A percentile compares a stretch with the other conserved stretches of the same genome.
These are phyloP conservation scores for Cephus nigrinus DNA, from an alignment of 2,888 invertebrate genomes.

Conservation along the genomic window DNA sequence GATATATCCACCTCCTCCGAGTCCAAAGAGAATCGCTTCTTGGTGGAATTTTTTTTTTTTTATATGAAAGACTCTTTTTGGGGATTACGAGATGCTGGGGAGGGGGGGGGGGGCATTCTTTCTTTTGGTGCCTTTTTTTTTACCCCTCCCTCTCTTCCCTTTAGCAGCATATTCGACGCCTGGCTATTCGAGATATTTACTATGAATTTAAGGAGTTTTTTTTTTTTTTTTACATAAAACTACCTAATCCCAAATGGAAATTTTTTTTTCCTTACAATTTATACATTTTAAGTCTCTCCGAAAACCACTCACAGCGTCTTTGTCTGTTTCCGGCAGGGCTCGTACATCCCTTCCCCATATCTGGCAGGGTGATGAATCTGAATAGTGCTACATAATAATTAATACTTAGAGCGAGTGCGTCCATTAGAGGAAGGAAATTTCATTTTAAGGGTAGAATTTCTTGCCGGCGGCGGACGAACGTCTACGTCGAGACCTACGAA, in stretches of 20 bases:
- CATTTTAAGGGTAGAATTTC: background rate
- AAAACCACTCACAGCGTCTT: background rate
- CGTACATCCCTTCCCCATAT: background rate
- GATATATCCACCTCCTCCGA: background rate
- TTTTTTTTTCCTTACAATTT: background rate
- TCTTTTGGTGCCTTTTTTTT: too few relatives aligned
- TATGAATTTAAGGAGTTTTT: background rate
- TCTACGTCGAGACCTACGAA: background rate
- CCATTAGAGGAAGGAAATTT: background rate
- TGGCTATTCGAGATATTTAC: background rate
- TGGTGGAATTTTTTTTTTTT: background rate
- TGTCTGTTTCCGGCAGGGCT: background rate
- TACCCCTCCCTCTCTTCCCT: too few relatives aligned
- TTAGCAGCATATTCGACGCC: background rate
- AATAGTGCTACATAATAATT: background rate
- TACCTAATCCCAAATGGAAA: too few relatives aligned
- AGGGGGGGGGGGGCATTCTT: background rate
- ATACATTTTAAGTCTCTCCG: background rate
- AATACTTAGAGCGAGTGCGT: background rate
- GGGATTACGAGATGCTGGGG: too few relatives aligned
- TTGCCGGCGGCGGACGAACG: background rate
- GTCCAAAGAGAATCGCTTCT: background rate
- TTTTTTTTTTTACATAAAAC: background rate
- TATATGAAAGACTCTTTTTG: too few relatives aligned
- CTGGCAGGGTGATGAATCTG: background rate